Base-by-base conservation (phyloP, 1,140 invertebrate genomes). In the Apis cerana region DNA sequence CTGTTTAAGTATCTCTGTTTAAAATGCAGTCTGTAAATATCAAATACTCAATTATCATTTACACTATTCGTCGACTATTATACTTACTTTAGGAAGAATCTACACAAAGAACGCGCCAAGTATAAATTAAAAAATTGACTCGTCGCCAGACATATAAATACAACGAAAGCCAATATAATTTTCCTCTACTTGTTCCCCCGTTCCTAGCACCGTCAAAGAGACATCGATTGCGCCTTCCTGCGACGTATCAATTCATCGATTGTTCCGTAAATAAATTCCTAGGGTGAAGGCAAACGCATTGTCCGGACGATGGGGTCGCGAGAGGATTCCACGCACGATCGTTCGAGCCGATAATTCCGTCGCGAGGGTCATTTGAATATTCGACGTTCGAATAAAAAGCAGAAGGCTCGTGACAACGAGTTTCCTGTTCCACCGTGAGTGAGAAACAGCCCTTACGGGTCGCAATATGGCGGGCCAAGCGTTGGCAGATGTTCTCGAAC, bases 351-450 rank as follows among this genome's bases (percentile, higher is more conserved):
- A 87, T 89, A 88, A 89, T 78, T 52, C 71, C 56, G 77, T 82
- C 76, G 76, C 81, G 81, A 79, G 84, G 76, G 86, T 91, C 86
- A 91, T 92, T 92, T 92, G 85, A 92, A 92, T 92, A 89, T 92
- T 91, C 88, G 90, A 85, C 86, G 85, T 77, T 85, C 75, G 86
- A 88, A 89, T 89, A 84, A 90, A 86, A 91, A 87, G 67, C 79
- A 84, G 85, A 86, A 85, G 64, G 7, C 23, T 15, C 54, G 15
- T 15, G 27, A 10, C 65, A 5, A 21, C 54, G 33, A 7, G 33
- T 33, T 67, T 21, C 19, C 1, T 75, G 54, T 75, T 59, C 27
- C 75, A 69, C 65, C 75, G 52, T 54, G 33, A 19, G 64, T n/a
- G 27, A 56, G 1, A 68, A 64, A 71, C 56, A 50, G 68, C 84